Evolutionary conservation across 2,888 invertebrate species (phyloP).

Genomic region (Melangyna quadrimaculata): DNA sequence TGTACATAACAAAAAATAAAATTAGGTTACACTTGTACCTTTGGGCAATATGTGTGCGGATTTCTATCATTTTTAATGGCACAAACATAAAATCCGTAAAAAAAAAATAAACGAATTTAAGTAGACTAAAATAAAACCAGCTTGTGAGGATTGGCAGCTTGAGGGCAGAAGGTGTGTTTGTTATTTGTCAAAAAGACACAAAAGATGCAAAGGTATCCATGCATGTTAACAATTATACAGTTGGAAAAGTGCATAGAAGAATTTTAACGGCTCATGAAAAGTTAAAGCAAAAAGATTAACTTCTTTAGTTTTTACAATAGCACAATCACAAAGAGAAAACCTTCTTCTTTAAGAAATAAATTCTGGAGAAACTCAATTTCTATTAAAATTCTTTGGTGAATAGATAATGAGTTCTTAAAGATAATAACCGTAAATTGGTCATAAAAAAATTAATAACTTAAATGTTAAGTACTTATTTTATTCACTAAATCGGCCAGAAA

Average conservation of each 20-base stretch:
- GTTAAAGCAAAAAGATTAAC: neutral
- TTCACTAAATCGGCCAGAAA: no score
- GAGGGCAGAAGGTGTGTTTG: neutral
- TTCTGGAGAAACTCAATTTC: no score
- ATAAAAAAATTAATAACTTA: no score
- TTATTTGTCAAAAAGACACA: neutral
- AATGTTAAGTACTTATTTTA: no score
- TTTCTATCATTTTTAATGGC: constrained; percentile 10
- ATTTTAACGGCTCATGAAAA: neutral
- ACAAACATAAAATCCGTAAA: neutral
- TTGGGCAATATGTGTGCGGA: neutral
- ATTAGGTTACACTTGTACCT: neutral
- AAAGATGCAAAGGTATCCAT: neutral
- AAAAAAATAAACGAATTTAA: neutral
- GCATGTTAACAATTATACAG: neutral
- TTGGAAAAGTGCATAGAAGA: neutral
- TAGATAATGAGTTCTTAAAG: no score
- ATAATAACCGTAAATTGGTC: no score
- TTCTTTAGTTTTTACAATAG: neutral
- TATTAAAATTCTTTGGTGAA: no score
- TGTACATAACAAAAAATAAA: neutral
- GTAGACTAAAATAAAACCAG: neutral
- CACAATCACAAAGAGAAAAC: no score
- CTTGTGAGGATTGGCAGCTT: neutral
- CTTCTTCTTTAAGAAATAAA: no score